Conservation (phyloP, 2,797 vertebrate species). For the Platalea minor region DNA sequence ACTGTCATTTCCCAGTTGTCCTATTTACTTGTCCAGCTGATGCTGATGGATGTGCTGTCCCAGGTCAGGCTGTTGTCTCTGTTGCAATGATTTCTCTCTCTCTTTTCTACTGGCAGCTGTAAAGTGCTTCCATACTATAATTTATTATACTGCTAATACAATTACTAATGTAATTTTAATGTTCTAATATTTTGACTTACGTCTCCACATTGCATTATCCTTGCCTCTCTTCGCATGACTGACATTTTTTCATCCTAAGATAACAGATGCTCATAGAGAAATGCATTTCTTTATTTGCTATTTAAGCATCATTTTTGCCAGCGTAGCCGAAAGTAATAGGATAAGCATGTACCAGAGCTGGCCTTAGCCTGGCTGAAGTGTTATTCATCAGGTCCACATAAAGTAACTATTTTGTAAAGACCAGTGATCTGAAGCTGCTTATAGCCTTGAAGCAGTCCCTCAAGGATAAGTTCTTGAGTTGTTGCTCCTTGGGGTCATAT, state of each 20-base stretch:
- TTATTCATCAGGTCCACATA: neutral
- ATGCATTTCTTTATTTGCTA: neutral
- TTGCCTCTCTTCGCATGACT: neutral
- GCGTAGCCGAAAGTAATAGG: neutral
- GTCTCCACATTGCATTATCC: neutral
- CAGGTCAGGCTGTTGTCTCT: neutral
- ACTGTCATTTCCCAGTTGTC: neutral
- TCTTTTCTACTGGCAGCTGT: neutral
- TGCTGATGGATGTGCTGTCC: neutral
- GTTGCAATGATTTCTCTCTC: neutral
- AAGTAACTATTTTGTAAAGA: slow-evolving; percentile 19
- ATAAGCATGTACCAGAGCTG: neutral
- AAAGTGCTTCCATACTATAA: neutral
- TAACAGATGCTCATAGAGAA: neutral
- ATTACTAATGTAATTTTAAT: neutral
- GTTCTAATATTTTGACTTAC: neutral
- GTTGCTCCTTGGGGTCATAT: neutral
- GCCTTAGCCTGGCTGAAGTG: neutral
- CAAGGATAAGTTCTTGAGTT: neutral
- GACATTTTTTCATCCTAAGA: neutral
- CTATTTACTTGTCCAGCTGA: neutral
- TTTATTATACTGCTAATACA: neutral
- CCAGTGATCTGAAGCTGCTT: slow-evolving; percentile 5
- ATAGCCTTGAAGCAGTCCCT: neutral
- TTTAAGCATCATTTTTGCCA: neutral